Base-by-base conservation (phyloP, 2,797 vertebrate genomes). In the Mionectes olivaceus region DNA sequence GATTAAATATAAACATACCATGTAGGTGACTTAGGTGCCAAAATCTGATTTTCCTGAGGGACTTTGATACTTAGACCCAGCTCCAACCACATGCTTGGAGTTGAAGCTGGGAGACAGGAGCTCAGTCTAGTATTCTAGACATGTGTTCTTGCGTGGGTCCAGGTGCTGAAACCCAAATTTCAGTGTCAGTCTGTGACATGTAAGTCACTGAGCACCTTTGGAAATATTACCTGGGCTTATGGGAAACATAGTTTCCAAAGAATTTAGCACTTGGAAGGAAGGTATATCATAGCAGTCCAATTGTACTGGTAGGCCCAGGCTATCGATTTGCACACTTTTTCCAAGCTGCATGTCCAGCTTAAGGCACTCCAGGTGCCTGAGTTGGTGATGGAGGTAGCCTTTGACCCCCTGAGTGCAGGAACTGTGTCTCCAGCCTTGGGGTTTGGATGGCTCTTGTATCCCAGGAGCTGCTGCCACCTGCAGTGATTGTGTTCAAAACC, bases 151-250 rank as follows among this genome's bases (percentile, higher is more conserved):
- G 13, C 11, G 19, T 53, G 61, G 44, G 8, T 50, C 28, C 43
- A 76, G 56, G 68, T 7, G 5, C 64, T 19, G 35, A 59, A 87
- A 27, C 44, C 60, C 23, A 41, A 43, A 82, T 73, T 50, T 76
- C 59, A 10, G 27, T 35, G 43, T 32, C 65, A 79, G 67, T 32
- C n/a, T 50, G 9, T 73, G 70, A 83, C 57, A 37, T 55, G 14
- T 10, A 67, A 93, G 69, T 82, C 80, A 76, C 61, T 79, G 83
- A 91, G 43, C 69, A 76, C 74, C 76, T 89, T 47, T 32, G 69
- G 61, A 86, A 88, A 86, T 65, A 35, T 41, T 33, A 37, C 63
- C 80, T 59, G 63, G 19, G 24, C 47, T 84, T 67, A 33, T 70
- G 55, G 63, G 32, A 61, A 79, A 74, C 50, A 33, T 0, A 22